Percentiles rank a stretch among this genome's conserved stretches.
phyloP scores from a whole-genome alignment of 1,140 invertebrate species.

The Megathymus violae region DNA sequence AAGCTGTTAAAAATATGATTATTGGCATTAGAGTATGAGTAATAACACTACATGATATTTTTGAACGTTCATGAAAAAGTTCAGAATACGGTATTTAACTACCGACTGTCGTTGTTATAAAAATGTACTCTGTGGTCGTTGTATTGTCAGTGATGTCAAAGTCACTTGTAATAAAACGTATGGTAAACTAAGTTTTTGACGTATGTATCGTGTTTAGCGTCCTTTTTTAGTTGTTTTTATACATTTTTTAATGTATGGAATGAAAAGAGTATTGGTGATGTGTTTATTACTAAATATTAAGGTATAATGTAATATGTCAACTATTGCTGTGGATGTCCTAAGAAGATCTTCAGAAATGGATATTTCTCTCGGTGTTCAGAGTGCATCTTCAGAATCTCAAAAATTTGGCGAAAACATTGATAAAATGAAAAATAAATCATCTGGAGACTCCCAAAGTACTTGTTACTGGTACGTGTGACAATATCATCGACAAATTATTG shows the following conservation, averaged over 20 bases:
- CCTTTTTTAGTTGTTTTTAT: constrained; percentile 2
- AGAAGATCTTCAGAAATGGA: constrained; percentile 51
- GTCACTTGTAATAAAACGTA: no score
- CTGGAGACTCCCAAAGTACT: constrained; percentile 60
- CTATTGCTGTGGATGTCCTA: constrained; percentile 34
- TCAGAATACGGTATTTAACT: no score
- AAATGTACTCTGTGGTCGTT: no score
- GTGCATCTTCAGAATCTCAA: constrained; percentile 68
- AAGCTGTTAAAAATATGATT: no score
- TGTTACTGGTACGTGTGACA: constrained; percentile 68
- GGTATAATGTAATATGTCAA: constrained; percentile 42
- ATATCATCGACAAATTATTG: neutral
- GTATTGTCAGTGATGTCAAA: no score
- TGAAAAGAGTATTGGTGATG: neutral
- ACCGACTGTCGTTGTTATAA: no score
- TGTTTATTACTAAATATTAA: neutral
- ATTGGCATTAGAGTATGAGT: no score
- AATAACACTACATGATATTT: no score
- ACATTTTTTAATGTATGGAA: neutral
- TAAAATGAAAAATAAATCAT: constrained; percentile 66
- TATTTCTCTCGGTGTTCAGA: constrained; percentile 45
- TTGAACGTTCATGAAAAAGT: no score
- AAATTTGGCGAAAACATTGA: constrained; percentile 66
- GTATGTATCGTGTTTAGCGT: neutral
- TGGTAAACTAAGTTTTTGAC: neutral